phyloP scores from a whole-genome alignment of 37 sponge, comb jelly and placozoan species.

The Agelas oroides region DNA sequence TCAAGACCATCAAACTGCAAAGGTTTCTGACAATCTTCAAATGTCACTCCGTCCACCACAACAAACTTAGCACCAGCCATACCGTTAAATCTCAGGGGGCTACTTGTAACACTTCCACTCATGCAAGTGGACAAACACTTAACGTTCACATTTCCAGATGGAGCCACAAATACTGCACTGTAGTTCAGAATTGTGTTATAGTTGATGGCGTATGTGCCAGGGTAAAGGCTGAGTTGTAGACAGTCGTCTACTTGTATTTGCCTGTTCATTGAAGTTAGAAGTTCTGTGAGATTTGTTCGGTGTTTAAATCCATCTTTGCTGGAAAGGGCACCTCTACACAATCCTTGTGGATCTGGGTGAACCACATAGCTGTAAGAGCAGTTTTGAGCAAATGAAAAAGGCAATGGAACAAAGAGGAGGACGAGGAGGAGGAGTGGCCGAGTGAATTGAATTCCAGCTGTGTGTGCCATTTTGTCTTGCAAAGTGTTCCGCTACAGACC shows the following conservation, averaged over 20 bases:
- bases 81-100: neutral
- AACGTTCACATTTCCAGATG: slow-evolving; percentile 10
- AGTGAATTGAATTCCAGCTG: no score
- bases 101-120: neutral
- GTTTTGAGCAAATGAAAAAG: no score
- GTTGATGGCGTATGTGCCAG: neutral
- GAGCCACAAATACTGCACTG: neutral
- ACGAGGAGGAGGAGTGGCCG: no score
- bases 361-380: no score
- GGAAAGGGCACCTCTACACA: no score
- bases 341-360: no score
- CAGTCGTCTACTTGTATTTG: neutral
- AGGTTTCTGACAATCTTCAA: slow-evolving; percentile 31
- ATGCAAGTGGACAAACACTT: neutral
- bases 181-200: neutral
- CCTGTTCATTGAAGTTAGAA: neutral
- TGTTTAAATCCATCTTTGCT: no score
- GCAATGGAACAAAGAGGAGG: no score
- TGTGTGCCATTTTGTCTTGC: no score
- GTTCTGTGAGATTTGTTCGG: neutral
- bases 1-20: slow-evolving; percentile 42
- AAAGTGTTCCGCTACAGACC: no score
- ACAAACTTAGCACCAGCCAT: neutral
- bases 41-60: slow-evolving; percentile 13
- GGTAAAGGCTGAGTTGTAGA: neutral